These are phyloP conservation scores for Nymphalis c-album DNA, from an alignment of 2,888 invertebrate species.

Conservation along the genomic window DNA sequence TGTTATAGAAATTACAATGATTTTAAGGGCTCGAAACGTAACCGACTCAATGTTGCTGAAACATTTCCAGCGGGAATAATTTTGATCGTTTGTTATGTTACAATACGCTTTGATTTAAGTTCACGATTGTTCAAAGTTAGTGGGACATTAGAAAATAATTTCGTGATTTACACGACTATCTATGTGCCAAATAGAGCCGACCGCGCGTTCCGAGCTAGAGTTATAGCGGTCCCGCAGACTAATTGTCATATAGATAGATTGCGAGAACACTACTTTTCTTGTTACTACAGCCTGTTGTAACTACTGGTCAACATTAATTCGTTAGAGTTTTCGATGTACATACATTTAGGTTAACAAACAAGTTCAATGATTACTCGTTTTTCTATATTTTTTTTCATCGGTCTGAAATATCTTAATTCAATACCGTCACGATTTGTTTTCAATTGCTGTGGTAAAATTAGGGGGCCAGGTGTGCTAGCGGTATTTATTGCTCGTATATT, in stretches of 20 bases:
- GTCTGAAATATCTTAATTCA: conserved; percentile 26
- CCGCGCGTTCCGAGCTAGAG: conserved; percentile 15
- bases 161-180: conserved; percentile 22
- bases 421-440: conserved; percentile 32
- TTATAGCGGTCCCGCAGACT: conserved; percentile 12
- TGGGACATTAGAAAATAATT: conserved; percentile 25
- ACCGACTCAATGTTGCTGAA: not conserved
- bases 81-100: not conserved
- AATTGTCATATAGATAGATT: not conserved
- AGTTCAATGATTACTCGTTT: conserved; percentile 19
- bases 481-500: conserved; percentile 46
- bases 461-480: conserved; percentile 41
- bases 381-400: conserved; percentile 20
- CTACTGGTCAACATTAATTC: too few species aligned
- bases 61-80: not conserved
- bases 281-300: not conserved
- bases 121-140: not conserved
- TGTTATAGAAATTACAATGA: too few species aligned
- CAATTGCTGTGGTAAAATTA: conserved; percentile 35
- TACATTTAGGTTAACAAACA: conserved; percentile 6
- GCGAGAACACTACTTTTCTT: not conserved
- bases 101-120: not conserved
- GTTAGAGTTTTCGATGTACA: too few species aligned
- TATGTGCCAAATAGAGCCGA: conserved; percentile 27
- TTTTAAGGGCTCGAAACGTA: too few species aligned